Evolutionary conservation across 2,797 vertebrate genomes (phyloP).

Genomic region (Urophycis tenuis): DNA sequence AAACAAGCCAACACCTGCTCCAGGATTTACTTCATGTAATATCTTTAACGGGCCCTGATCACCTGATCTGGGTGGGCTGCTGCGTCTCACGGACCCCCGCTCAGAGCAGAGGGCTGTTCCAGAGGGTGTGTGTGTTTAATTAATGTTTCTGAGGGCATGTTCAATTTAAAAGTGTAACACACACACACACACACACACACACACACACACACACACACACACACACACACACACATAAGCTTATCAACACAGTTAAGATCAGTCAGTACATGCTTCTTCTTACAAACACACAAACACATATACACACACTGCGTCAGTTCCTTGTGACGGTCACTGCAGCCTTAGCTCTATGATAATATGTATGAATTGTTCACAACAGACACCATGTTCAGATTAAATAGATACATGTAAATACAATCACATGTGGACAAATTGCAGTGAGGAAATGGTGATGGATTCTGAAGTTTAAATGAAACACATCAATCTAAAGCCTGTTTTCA

Average conservation of each 20-base stretch:
- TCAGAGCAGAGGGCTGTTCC: background rate
- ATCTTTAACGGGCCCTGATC: slow-evolving; percentile 24
- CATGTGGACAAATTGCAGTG: slow-evolving; percentile 24
- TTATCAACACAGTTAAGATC: background rate
- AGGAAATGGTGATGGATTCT: slow-evolving; percentile 35
- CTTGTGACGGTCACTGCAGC: slow-evolving; percentile 41
- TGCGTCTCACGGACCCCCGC: background rate
- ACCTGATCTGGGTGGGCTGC: slow-evolving; percentile 22
- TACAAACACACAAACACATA: slow-evolving; percentile 4
- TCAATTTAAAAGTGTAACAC: slow-evolving; percentile 37
- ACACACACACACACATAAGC: slow-evolving; percentile 9
- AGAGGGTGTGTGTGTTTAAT: background rate
- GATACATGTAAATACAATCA: slow-evolving; percentile 40
- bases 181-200: too few relatives aligned
- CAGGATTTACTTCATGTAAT: slow-evolving; percentile 37
- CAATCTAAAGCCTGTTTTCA: slow-evolving; percentile 24
- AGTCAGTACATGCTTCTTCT: background rate
- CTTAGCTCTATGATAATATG: slow-evolving; percentile 59
- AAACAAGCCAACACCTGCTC: slow-evolving; percentile 44
- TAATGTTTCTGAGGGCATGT: background rate
- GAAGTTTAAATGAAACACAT: slow-evolving; percentile 34
- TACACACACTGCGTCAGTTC: slow-evolving; percentile 25
- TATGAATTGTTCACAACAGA: slow-evolving; percentile 55
- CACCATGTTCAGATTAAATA: slow-evolving; percentile 35
- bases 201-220: slow-evolving; percentile 2